Evolutionary conservation across 2,888 invertebrate genomes (phyloP).

Genomic region (Drosophila testacea): DNA sequence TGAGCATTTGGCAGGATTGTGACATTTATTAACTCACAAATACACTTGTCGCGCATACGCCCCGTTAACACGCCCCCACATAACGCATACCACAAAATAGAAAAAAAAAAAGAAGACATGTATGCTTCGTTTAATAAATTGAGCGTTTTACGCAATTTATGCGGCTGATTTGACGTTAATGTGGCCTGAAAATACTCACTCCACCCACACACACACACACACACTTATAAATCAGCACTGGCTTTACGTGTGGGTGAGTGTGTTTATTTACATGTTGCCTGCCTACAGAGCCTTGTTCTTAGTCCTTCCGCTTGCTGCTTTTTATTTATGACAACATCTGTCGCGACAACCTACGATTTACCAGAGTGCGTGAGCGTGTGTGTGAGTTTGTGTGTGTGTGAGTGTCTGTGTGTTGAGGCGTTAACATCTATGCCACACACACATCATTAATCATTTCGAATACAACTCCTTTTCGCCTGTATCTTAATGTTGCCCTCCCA

Average conservation of each 20-base stretch:
- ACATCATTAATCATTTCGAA: conserved; percentile 84
- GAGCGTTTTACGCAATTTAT: conserved; percentile 82
- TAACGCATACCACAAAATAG: too few species aligned
- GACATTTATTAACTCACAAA: conserved; percentile 73
- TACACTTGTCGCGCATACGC: conserved; percentile 72
- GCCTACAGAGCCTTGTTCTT: conserved; percentile 29
- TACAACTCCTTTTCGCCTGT: conserved; percentile 59
- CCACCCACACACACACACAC: conserved; percentile 13
- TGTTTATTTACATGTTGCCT: conserved; percentile 72
- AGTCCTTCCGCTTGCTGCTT: conserved; percentile 55
- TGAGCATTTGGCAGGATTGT: conserved; percentile 22
- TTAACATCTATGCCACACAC: conserved; percentile 74
- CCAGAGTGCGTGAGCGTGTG: conserved; percentile 12
- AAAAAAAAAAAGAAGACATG: conserved; percentile 14
- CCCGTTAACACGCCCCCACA: conserved; percentile 26
- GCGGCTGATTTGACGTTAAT: conserved; percentile 84
- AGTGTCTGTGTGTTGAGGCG: conserved; percentile 58
- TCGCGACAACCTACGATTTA: conserved; percentile 59
- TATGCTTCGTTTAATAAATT: conserved; percentile 80
- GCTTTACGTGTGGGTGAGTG: conserved; percentile 26
- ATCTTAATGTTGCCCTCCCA: conserved; percentile 20
- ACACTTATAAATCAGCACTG: conserved; percentile 57
- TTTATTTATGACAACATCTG: conserved; percentile 81
- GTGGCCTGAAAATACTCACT: conserved; percentile 75
- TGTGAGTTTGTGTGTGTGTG: conserved; percentile 30